These are phyloP conservation scores for Falco rusticolus DNA, from an alignment of 2,797 vertebrate species.

Conservation along the genomic window DNA sequence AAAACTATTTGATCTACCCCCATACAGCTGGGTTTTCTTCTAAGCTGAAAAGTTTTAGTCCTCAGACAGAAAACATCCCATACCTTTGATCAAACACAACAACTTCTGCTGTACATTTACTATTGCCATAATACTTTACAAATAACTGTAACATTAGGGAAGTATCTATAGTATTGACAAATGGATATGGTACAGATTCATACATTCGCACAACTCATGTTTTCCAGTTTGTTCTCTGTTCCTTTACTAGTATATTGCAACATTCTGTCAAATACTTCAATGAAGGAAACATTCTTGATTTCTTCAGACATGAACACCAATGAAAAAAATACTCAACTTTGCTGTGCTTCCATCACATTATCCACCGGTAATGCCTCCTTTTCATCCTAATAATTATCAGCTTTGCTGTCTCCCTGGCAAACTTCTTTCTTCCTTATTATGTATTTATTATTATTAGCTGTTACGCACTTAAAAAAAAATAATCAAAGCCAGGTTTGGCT, in stretches of 20 bases:
- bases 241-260: not conserved
- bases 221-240: not conserved
- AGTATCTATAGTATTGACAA: not conserved
- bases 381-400: not conserved
- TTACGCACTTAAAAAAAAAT: not conserved
- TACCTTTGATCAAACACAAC: not conserved
- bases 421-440: not conserved
- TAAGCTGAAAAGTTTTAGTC: not conserved
- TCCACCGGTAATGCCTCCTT: not conserved
- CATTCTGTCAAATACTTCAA: not conserved
- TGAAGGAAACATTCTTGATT: not conserved
- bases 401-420: not conserved
- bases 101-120: not conserved
- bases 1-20: not conserved
- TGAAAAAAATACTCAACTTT: not conserved
- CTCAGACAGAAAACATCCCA: not conserved
- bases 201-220: not conserved
- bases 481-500: not conserved
- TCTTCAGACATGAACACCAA: not conserved
- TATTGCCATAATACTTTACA: not conserved
- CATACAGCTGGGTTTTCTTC: fast-evolving
- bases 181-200: not conserved
- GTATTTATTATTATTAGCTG: not conserved
- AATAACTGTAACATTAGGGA: not conserved
- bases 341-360: not conserved